Conservation (phyloP, 2,888 invertebrate species). For the Chironomus riparius region DNA sequence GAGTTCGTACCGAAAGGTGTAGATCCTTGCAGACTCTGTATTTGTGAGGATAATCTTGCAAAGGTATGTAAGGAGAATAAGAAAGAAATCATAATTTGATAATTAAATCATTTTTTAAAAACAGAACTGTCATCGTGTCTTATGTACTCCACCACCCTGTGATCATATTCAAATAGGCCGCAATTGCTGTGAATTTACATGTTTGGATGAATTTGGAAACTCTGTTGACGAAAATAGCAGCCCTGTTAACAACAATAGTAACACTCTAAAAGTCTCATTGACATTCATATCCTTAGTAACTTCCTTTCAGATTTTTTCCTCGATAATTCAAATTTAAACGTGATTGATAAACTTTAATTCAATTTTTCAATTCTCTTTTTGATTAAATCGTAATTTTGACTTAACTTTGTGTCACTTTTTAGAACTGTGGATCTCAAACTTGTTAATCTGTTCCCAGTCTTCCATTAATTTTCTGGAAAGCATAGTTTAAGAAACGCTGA, state of each 20-base stretch:
- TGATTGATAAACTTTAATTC: too few species aligned
- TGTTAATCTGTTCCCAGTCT: too few species aligned
- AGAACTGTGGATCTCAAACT: too few species aligned
- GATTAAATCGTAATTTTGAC: too few species aligned
- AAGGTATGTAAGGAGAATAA: conserved; percentile 45
- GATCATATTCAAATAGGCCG: conserved; percentile 74
- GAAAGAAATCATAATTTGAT: neutral
- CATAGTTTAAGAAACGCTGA: too few species aligned
- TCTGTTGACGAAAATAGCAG: conserved; percentile 60
- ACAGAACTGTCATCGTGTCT: conserved; percentile 37
- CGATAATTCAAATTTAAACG: too few species aligned
- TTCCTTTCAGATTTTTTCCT: too few species aligned
- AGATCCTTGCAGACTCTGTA: conserved; percentile 77
- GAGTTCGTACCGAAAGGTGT: conserved; percentile 63
- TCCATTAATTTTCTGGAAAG: too few species aligned
- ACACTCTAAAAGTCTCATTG: conserved; percentile 71
- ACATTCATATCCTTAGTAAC: conserved; percentile 69
- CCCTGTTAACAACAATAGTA: conserved; percentile 50
- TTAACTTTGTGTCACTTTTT: too few species aligned
- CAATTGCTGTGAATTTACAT: conserved; percentile 82
- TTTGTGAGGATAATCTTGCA: conserved; percentile 77
- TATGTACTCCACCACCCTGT: conserved; percentile 80
- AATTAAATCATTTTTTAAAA: neutral
- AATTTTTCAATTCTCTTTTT: too few species aligned
- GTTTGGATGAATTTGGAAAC: conserved; percentile 65